phyloP scores from a whole-genome alignment of 2,888 invertebrate genomes.

The Torymus aiolomorphi region DNA sequence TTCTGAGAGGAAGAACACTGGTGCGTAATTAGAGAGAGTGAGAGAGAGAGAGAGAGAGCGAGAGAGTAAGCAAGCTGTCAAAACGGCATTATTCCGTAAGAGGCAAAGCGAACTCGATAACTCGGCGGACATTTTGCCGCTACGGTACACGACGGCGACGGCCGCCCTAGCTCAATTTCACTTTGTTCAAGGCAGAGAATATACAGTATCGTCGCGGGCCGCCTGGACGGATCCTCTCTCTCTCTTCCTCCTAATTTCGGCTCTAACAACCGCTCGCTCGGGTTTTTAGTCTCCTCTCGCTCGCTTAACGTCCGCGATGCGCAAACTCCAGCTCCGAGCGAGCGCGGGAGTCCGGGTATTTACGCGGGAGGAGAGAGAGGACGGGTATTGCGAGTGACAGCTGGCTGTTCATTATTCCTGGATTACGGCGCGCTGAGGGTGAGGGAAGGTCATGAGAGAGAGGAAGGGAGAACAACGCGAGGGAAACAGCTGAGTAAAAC shows the following conservation, averaged over 20 bases:
- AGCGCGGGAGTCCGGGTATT: background rate
- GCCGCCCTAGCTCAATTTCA: slow-evolving; percentile 24
- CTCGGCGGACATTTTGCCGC: slow-evolving; percentile 23
- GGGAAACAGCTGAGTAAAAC: slow-evolving; percentile 46
- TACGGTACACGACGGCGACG: background rate
- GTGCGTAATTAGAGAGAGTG: too few species aligned
- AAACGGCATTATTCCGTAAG: slow-evolving; percentile 9
- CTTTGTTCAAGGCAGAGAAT: slow-evolving; percentile 4
- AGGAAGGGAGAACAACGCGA: slow-evolving; percentile 24
- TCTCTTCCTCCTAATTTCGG: slow-evolving; percentile 30
- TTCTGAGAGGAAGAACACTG: too few species aligned
- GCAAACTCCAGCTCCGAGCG: slow-evolving; percentile 1
- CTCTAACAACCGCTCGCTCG: slow-evolving; percentile 49
- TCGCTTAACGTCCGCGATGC: slow-evolving; percentile 5
- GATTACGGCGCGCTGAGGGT: slow-evolving; percentile 65
- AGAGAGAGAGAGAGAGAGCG: background rate
- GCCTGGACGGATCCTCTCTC: background rate
- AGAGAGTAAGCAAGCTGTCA: slow-evolving; percentile 17
- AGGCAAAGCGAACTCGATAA: slow-evolving; percentile 18
- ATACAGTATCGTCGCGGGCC: background rate
- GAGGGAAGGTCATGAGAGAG: slow-evolving; percentile 16
- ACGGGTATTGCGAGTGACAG: slow-evolving; percentile 72
- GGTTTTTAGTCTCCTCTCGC: slow-evolving; percentile 56
- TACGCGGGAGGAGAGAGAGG: slow-evolving; percentile 33
- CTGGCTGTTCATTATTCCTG: slow-evolving; percentile 74